phyloP scores from a whole-genome alignment of 2,797 vertebrate genomes.

The Cebuella pygmaea region DNA sequence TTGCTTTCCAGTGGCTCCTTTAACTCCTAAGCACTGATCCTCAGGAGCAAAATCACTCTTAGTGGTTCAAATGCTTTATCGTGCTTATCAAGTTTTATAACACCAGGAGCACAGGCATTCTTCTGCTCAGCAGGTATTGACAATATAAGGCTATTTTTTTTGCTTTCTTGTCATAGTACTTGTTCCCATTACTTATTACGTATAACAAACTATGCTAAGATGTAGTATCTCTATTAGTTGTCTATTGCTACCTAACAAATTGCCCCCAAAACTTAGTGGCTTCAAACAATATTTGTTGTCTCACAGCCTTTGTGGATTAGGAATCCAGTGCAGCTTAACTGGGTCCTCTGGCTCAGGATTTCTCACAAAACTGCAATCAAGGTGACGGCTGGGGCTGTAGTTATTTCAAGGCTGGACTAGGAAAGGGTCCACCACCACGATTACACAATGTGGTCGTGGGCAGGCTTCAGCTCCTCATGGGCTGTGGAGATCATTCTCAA shows the following conservation, averaged over 20 bases:
- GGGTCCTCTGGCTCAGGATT: background rate
- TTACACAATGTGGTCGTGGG: background rate
- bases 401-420: background rate
- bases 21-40: background rate
- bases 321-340: background rate
- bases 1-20: background rate
- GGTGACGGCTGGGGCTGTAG: background rate
- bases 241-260: background rate
- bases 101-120: background rate
- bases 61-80: background rate
- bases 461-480: background rate
- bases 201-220: background rate
- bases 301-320: background rate
- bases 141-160: background rate
- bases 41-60: background rate
- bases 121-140: background rate
- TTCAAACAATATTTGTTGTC: background rate
- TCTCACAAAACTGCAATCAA: background rate
- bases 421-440: background rate
- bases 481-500: background rate
- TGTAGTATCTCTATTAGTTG: background rate
- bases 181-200: background rate
- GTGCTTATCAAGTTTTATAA: background rate
- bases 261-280: background rate
- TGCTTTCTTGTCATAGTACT: background rate